Evolutionary conservation across 2,113 vertebrate species (phyloP).

Genomic region (Hypanus sabinus): DNA sequence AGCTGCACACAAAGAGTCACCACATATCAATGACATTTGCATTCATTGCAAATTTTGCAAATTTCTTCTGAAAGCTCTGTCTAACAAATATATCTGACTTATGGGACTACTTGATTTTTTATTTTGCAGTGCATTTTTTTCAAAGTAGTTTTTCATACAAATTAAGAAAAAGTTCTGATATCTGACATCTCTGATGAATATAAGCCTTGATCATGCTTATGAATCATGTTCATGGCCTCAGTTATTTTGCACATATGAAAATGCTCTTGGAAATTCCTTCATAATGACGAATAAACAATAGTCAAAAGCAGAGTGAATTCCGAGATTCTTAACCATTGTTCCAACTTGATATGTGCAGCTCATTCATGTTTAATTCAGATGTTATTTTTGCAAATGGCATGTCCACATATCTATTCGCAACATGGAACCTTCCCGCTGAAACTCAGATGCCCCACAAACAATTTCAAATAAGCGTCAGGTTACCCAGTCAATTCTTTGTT

Average conservation of each 20-base stretch:
- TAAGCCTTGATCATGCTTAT: neutral
- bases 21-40: too few species aligned
- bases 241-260: neutral
- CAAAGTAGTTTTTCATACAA: neutral
- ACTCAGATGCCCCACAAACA: neutral
- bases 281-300: neutral
- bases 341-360: neutral
- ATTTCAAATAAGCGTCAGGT: neutral
- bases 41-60: neutral
- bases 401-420: neutral
- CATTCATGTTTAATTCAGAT: slow-evolving; percentile 4
- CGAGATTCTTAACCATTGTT: neutral
- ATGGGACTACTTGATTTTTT: neutral
- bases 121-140: neutral
- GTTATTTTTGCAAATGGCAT: neutral
- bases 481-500: too few species aligned
- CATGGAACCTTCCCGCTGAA: neutral
- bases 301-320: neutral
- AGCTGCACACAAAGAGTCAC: too few species aligned
- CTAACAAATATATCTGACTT: neutral
- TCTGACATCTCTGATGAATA: neutral
- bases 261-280: neutral
- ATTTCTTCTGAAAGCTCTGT: neutral
- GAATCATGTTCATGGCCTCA: neutral
- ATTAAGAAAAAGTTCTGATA: neutral